Evolutionary conservation across 2,797 vertebrate genomes (phyloP).

Genomic region (Aselliscus stoliczkanus): DNA sequence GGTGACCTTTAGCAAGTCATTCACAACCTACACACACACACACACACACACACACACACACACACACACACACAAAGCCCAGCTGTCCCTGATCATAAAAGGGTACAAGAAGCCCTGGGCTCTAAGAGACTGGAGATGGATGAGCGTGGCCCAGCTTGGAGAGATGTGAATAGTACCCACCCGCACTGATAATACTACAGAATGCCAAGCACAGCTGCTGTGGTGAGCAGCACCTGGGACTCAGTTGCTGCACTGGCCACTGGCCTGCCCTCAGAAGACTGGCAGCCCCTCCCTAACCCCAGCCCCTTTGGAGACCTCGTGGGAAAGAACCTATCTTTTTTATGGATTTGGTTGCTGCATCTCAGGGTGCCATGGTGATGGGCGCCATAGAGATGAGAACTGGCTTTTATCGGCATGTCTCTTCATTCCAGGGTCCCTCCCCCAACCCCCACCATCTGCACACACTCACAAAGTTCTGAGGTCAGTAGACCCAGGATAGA

Average conservation of each 20-base stretch:
- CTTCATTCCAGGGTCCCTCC: conserved; percentile 31
- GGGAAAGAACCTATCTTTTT: conserved; percentile 17
- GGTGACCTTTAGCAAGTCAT: conserved; percentile 38
- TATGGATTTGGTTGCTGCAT: conserved; percentile 52
- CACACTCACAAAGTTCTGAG: background rate
- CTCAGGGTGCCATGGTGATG: conserved; percentile 64
- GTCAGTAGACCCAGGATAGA: conserved; percentile 5
- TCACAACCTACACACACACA: background rate
- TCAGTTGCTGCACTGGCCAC: background rate
- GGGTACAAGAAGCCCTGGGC: conserved; percentile 16
- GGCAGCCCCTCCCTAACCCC: background rate
- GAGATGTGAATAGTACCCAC: background rate
- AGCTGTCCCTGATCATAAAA: conserved; percentile 15
- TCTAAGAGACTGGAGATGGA: background rate
- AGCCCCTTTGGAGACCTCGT: background rate
- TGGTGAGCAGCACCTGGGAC: background rate
- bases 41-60: background rate
- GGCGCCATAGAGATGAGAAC: conserved; percentile 61
- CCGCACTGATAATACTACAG: background rate
- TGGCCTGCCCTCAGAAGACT: background rate
- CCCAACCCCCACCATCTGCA: background rate
- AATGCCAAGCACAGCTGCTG: background rate
- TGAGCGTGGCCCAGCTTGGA: background rate
- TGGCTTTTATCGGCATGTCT: conserved; percentile 60
- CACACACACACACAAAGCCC: rapidly evolving